These are phyloP conservation scores for Philopotamus ludificatus DNA, from an alignment of 1,140 invertebrate genomes.

Conservation along the genomic window DNA sequence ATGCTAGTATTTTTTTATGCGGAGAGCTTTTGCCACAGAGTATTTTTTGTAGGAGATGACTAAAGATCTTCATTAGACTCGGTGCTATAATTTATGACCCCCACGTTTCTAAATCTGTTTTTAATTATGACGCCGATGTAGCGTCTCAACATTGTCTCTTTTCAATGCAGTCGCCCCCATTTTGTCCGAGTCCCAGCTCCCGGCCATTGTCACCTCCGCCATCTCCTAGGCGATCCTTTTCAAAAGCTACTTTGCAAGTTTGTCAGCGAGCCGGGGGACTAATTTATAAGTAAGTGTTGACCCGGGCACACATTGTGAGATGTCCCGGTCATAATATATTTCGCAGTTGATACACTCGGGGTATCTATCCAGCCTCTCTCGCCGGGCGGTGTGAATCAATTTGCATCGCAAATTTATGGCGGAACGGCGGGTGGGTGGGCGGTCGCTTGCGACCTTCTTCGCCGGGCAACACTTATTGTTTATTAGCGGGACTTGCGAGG, in stretches of 20 bases:
- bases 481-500: conserved; percentile 36
- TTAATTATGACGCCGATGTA: background rate
- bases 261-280: background rate
- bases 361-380: background rate
- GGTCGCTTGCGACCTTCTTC: conserved; percentile 21
- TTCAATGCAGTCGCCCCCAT: too few relatives aligned
- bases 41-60: too few relatives aligned
- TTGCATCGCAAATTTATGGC: conserved; percentile 41
- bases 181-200: too few relatives aligned
- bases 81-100: too few relatives aligned
- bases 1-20: too few relatives aligned
- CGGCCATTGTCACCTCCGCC: too few relatives aligned
- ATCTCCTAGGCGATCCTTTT: background rate
- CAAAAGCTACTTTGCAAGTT: background rate
- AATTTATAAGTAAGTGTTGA: background rate
- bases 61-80: too few relatives aligned
- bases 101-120: too few relatives aligned
- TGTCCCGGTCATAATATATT: background rate
- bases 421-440: background rate
- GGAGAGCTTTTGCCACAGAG: too few relatives aligned
- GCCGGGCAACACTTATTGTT: conserved; percentile 37
- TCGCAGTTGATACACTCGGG: background rate
- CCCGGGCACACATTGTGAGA: background rate
- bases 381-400: conserved; percentile 35
- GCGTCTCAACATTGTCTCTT: too few relatives aligned